Evolutionary conservation across 2,797 vertebrate species (phyloP), one percentile per base, ranked within the genome.

Genomic region (Dicrostonyx torquatus): DNA sequence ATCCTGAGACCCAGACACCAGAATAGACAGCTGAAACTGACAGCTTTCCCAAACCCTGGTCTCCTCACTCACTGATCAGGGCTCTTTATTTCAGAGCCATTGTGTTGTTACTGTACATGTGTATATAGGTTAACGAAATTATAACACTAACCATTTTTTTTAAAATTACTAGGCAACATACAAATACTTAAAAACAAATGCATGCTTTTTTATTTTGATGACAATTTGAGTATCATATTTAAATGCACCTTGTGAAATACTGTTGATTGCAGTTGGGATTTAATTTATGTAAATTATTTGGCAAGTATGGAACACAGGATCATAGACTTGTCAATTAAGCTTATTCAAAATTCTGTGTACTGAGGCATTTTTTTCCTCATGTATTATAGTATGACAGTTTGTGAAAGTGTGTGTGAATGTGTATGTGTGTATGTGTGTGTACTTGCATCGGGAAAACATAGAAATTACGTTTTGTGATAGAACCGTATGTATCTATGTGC

Each of bases 31-130:
- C 0, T 14, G 6, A 29, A 68, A 24, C 22, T 3, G 17, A 6
- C 2, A 5, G 20, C 0, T 24, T 15, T 22, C 43, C 0, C 0
- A 14, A 55, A 37, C 3, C 7, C 1, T 5, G 8, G 7, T 43
- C 37, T 85, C 45, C 37, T n/a, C 6, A 29, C 13, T 72, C 4
- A 3, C 8, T 10, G 8, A 3, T 10, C 20, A 11, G n/a, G 70
- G 48, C 1, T 64, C 55, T 29, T 10, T 6, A 26, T 15, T 60
- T 20, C 22, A 34, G 37, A 12, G 4, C 0, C 0, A 2, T 40
- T 9, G 29, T 92, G 18, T 13, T 45, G 0, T 13, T 2, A 34
- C 40, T 75, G 37, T 15, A 79, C 10, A 17, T 75, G 37, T 48
- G 13, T 26, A 20, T 37, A 53, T 5, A 58, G 22, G 40, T 17